phyloP scores from a whole-genome alignment of 2,113 vertebrate genomes.

The Sceloporus tristichus region DNA sequence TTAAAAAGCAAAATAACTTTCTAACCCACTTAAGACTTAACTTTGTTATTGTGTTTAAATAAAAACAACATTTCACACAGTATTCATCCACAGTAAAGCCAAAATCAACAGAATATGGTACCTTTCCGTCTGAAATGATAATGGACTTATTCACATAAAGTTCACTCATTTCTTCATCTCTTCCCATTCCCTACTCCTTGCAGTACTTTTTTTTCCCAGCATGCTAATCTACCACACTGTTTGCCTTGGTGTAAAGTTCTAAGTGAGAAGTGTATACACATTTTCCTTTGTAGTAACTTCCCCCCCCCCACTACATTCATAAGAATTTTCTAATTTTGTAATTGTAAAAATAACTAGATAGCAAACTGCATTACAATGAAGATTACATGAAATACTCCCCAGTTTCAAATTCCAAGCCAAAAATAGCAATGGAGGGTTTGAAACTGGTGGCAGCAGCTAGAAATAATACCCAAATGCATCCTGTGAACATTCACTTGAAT shows the following conservation, averaged over 20 bases:
- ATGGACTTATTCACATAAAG: slow-evolving; percentile 25
- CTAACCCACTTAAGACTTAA: not conserved
- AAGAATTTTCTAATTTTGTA: not conserved
- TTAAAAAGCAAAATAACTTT: not conserved
- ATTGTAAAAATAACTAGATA: slow-evolving; percentile 5
- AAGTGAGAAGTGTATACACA: rapidly evolving
- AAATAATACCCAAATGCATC: not conserved
- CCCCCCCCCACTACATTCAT: not conserved
- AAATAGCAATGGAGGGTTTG: not conserved
- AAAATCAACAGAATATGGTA: slow-evolving; percentile 33
- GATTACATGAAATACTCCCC: not conserved
- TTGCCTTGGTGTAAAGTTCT: not conserved
- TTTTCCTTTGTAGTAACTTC: not conserved
- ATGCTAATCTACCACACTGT: not conserved
- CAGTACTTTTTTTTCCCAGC: not conserved
- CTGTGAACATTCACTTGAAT: not conserved
- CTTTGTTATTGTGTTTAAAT: slow-evolving; percentile 39
- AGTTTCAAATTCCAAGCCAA: slow-evolving; percentile 23
- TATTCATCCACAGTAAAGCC: not conserved
- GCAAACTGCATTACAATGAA: slow-evolving; percentile 17
- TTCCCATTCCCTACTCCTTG: not conserved
- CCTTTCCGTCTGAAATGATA: slow-evolving; percentile 15
- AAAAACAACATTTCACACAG: not conserved
- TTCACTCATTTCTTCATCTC: not conserved
- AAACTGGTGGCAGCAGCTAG: not conserved